A percentile compares a stretch with the other conserved stretches of the same genome.
Evolutionary conservation across 2,888 invertebrate genomes (phyloP).

Genomic region (Tuberolachnus salignus): DNA sequence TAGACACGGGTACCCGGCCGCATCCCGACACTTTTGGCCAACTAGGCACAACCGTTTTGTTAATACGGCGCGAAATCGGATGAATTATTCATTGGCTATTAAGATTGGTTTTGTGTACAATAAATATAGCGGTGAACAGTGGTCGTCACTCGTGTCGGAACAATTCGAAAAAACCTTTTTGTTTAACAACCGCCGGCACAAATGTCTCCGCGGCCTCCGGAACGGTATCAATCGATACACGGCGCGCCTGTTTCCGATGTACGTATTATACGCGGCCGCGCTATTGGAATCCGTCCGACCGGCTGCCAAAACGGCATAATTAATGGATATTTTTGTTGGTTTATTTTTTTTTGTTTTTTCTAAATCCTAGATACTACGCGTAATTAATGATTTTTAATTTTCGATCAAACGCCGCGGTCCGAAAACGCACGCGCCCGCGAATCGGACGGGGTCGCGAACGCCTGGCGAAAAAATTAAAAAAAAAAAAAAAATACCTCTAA

Average conservation of each 20-base stretch:
- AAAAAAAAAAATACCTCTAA: too few relatives aligned
- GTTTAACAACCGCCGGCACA: slow-evolving; percentile 30
- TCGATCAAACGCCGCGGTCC: background rate
- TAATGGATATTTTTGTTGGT: slow-evolving; percentile 14
- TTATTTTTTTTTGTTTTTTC: too few relatives aligned
- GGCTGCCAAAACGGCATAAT: slow-evolving; percentile 21
- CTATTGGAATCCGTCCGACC: slow-evolving; percentile 6
- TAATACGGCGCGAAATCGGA: too few relatives aligned
- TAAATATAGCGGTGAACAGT: too few relatives aligned
- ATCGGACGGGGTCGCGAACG: too few relatives aligned
- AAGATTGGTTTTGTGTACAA: too few relatives aligned
- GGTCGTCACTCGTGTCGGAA: too few relatives aligned
- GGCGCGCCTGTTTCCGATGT: slow-evolving; percentile 2
- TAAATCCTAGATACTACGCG: background rate
- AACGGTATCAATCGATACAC: slow-evolving; percentile 24
- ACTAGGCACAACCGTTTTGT: too few relatives aligned
- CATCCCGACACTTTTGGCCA: too few relatives aligned
- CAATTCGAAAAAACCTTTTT: slow-evolving; percentile 21
- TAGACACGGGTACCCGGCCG: too few relatives aligned
- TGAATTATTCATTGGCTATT: slow-evolving; percentile 39
- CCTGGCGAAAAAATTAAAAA: too few relatives aligned
- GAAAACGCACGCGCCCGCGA: too few relatives aligned
- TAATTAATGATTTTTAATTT: slow-evolving; percentile 40
- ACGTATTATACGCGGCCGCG: background rate
- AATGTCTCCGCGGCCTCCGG: slow-evolving; percentile 8